Percentiles rank a stretch among this genome's conserved stretches.
Evolutionary conservation across 2,888 invertebrate genomes (phyloP).

Genomic region (Drosophila pegasa): DNA sequence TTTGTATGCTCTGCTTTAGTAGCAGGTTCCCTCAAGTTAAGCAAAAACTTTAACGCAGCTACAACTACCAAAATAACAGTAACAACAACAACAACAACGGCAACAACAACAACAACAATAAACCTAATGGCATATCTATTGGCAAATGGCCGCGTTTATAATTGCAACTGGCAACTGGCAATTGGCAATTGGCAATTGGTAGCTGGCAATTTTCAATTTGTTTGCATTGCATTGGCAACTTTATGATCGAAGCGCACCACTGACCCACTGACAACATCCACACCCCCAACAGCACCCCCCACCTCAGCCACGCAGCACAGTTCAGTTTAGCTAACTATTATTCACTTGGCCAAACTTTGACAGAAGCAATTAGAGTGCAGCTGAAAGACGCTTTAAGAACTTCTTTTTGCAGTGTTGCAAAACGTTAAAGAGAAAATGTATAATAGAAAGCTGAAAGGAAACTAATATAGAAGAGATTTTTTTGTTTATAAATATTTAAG

Average conservation of each 20-base stretch:
- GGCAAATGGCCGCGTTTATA: slow-evolving; percentile 65
- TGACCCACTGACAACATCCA: slow-evolving; percentile 33
- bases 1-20: slow-evolving; percentile 59
- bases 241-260: slow-evolving; percentile 40
- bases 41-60: slow-evolving; percentile 53
- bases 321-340: neutral
- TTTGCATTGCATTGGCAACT: slow-evolving; percentile 52
- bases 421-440: neutral
- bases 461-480: too few relatives aligned
- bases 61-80: slow-evolving; percentile 20
- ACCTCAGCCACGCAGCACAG: too few relatives aligned
- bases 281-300: neutral
- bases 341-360: slow-evolving; percentile 9
- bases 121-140: slow-evolving; percentile 35
- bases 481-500: too few relatives aligned
- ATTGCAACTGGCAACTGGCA: slow-evolving; percentile 65
- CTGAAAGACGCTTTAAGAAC: slow-evolving; percentile 30
- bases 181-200: slow-evolving; percentile 43
- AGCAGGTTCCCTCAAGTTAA: slow-evolving; percentile 55
- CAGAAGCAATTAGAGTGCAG: slow-evolving; percentile 48
- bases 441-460: too few relatives aligned
- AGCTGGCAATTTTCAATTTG: slow-evolving; percentile 68
- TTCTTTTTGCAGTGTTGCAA: slow-evolving; percentile 3
- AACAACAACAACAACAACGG: slow-evolving; percentile 8
- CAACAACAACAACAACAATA: slow-evolving; percentile 14